Evolutionary conservation across 2,888 invertebrate species (phyloP).

Genomic region (Cantharis rufa): DNA sequence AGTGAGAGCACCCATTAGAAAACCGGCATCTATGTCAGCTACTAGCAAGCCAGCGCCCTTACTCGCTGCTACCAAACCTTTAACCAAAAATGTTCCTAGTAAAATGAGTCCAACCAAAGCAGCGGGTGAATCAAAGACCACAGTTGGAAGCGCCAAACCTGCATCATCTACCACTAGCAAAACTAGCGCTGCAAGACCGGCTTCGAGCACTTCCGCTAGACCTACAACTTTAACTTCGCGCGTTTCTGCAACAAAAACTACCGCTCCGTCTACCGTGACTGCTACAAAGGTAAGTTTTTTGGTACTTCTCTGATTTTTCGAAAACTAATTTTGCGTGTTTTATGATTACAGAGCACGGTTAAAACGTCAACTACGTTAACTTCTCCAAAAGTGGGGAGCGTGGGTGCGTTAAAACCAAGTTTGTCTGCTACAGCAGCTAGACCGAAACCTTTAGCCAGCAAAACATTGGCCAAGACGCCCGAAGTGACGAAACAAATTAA

Average conservation of each 20-base stretch:
- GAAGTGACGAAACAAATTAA: constrained; percentile 65
- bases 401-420: constrained; percentile 33
- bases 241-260: constrained; percentile 31
- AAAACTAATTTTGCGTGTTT: not conserved
- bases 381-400: constrained; percentile 29
- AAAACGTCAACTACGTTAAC: constrained; percentile 17
- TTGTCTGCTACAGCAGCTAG: constrained; percentile 37
- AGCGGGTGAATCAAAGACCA: not conserved
- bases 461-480: constrained; percentile 38
- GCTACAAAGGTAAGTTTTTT: constrained; percentile 27
- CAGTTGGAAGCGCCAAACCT: constrained; percentile 18
- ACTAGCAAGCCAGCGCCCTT: constrained; percentile 30
- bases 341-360: constrained; percentile 26
- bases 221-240: constrained; percentile 34
- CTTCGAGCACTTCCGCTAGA: constrained; percentile 28
- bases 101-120: constrained; percentile 29
- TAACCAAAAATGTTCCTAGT: constrained; percentile 37
- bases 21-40: constrained; percentile 35
- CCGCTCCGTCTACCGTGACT: constrained; percentile 22
- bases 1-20: constrained; percentile 59
- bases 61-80: constrained; percentile 33
- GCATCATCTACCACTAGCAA: constrained; percentile 21
- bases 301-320: not conserved
- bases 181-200: constrained; percentile 13
- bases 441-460: constrained; percentile 40